Evolutionary conservation across 37 sponge, comb jelly and placozoan genomes (phyloP).

Genomic region (Crambe crambe): DNA sequence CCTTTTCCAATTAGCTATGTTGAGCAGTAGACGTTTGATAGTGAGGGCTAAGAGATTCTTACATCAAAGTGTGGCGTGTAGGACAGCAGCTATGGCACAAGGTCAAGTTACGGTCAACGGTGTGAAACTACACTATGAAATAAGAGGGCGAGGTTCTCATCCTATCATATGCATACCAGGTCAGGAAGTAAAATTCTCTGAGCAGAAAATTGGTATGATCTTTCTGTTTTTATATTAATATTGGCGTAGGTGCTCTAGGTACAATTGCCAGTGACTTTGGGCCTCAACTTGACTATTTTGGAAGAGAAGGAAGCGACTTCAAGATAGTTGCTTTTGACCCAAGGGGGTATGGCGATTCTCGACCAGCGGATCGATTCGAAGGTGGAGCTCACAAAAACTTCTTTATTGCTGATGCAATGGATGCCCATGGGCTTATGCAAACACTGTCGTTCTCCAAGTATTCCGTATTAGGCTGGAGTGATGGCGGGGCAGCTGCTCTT

Average conservation of each 20-base stretch:
- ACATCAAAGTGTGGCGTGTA: no score
- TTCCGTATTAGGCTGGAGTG: slow-evolving; percentile 82
- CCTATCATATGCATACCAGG: slow-evolving; percentile 56
- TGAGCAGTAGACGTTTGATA: no score
- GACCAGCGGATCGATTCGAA: slow-evolving; percentile 31
- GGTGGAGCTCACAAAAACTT: neutral
- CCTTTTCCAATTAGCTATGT: no score
- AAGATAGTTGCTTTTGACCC: slow-evolving; percentile 57
- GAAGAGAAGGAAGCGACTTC: slow-evolving; percentile 12
- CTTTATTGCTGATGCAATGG: slow-evolving; percentile 43
- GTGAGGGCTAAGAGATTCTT: no score
- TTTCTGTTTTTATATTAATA: no score
- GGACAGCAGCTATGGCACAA: no score
- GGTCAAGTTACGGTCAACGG: slow-evolving; percentile 2
- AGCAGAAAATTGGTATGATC: no score
- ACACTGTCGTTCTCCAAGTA: slow-evolving; percentile 43
- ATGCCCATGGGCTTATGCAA: slow-evolving; percentile 55
- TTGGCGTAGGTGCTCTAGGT: no score
- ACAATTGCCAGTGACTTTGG: slow-evolving; percentile 23
- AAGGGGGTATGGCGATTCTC: slow-evolving; percentile 49
- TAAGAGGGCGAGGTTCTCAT: neutral
- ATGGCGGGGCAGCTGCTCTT: slow-evolving; percentile 65
- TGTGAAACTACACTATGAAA: neutral
- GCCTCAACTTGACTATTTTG: slow-evolving; percentile 45
- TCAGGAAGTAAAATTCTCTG: no score